phyloP scores from a whole-genome alignment of 1,140 invertebrate species.

The Parasteatoda tepidariorum region DNA sequence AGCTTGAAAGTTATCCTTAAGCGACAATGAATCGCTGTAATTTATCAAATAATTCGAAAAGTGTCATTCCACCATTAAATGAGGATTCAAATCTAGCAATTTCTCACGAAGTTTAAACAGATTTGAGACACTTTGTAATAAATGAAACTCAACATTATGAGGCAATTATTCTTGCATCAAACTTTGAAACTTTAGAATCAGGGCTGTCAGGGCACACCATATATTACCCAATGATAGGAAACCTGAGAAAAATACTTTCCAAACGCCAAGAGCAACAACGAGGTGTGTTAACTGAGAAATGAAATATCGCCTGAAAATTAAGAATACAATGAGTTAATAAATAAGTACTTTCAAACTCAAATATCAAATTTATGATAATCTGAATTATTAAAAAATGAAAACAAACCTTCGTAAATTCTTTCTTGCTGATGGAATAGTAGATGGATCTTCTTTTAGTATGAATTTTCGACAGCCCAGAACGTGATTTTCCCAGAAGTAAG shows the following conservation, averaged over 20 bases:
- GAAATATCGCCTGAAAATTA: constrained; percentile 39
- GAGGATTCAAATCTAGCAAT: too few species aligned
- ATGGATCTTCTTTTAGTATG: constrained; percentile 83
- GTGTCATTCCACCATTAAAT: too few species aligned
- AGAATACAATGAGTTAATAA: constrained; percentile 50
- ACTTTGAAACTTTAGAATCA: constrained; percentile 34
- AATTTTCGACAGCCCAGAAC: constrained; percentile 80
- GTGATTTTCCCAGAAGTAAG: constrained; percentile 77
- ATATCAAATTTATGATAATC: not conserved
- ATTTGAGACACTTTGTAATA: too few species aligned
- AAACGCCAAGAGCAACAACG: constrained; percentile 45
- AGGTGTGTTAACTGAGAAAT: constrained; percentile 43
- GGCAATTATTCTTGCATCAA: not conserved
- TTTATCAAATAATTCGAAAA: too few species aligned
- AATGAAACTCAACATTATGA: too few species aligned
- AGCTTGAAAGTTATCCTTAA: too few species aligned
- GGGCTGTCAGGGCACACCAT: constrained; percentile 21
- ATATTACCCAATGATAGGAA: constrained; percentile 27
- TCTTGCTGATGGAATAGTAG: constrained; percentile 80
- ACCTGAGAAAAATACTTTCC: constrained; percentile 51
- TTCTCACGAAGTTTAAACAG: too few species aligned
- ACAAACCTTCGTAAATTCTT: constrained; percentile 67
- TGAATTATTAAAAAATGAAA: not conserved
- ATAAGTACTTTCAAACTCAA: not conserved
- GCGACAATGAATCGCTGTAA: too few species aligned